Percentiles rank a stretch among this genome's conserved stretches.
Evolutionary conservation across 2,797 vertebrate species (phyloP).

Genomic region (Bovichtus diacanthus): DNA sequence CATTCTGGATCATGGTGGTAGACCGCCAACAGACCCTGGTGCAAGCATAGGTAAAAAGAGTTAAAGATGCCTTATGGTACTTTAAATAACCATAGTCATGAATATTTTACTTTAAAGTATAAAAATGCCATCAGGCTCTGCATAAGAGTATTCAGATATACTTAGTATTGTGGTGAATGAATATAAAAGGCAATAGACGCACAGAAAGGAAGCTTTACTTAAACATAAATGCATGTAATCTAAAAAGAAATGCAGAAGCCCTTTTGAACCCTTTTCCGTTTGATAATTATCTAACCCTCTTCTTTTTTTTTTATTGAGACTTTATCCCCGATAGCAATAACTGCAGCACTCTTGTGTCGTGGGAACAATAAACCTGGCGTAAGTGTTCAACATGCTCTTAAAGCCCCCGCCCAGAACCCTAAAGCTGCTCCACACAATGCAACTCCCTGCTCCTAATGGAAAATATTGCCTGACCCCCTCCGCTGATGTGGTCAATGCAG

Average conservation of each 20-base stretch:
- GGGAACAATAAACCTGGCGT: conserved; percentile 64
- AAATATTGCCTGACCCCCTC: conserved; percentile 76
- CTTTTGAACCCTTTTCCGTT: conserved; percentile 37
- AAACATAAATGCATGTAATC: conserved; percentile 14
- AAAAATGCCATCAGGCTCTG: not conserved
- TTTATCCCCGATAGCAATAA: conserved; percentile 50
- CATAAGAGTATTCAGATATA: not conserved
- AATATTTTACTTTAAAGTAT: not conserved
- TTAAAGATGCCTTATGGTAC: no score
- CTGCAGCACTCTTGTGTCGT: conserved; percentile 56
- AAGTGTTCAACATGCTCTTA: conserved; percentile 58
- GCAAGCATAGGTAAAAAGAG: no score
- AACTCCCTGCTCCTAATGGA: conserved; percentile 77
- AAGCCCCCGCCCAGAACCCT: conserved; percentile 57
- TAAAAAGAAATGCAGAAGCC: conserved; percentile 1
- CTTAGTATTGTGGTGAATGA: not conserved
- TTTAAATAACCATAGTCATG: not conserved
- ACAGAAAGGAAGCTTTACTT: conserved; percentile 8
- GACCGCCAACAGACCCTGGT: no score
- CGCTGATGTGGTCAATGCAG: conserved; percentile 74
- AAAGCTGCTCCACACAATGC: conserved; percentile 64
- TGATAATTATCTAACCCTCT: conserved; percentile 14
- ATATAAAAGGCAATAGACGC: not conserved
- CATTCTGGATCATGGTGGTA: no score
- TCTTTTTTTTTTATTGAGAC: conserved; percentile 30